phyloP scores from a whole-genome alignment of 2,113 vertebrate genomes.

The Laterallus jamaicensis region DNA sequence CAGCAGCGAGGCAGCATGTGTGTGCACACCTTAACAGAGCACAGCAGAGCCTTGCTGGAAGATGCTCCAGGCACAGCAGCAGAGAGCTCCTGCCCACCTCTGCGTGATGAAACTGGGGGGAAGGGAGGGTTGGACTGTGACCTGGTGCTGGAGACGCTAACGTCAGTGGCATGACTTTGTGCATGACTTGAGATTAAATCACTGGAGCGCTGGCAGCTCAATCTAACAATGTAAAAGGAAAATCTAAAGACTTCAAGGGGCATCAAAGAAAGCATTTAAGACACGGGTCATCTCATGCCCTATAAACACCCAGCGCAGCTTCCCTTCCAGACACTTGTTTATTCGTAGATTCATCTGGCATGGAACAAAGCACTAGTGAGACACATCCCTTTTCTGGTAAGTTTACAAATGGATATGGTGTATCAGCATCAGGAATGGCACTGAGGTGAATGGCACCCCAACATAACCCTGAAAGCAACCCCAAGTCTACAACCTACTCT shows the following conservation, averaged over 20 bases:
- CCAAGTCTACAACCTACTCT: not conserved
- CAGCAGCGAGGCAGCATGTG: not conserved
- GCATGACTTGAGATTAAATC: not conserved
- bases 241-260: not conserved
- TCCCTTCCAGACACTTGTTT: conserved; percentile 20
- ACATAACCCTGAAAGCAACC: not conserved
- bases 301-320: not conserved
- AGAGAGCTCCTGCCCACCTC: not conserved
- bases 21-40: not conserved
- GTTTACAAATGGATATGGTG: not conserved
- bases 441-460: not conserved
- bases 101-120: accelerated
- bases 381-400: not conserved
- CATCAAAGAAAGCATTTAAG: not conserved
- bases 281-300: not conserved
- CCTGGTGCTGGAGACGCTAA: not conserved
- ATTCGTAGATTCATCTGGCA: not conserved
- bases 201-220: not conserved
- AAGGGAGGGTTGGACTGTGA: not conserved
- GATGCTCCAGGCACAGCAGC: not conserved
- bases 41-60: not conserved
- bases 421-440: not conserved
- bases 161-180: not conserved
- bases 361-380: not conserved
- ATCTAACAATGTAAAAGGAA: not conserved